Conservation (phyloP, 2,113 vertebrate species). For the Vidua macroura region DNA sequence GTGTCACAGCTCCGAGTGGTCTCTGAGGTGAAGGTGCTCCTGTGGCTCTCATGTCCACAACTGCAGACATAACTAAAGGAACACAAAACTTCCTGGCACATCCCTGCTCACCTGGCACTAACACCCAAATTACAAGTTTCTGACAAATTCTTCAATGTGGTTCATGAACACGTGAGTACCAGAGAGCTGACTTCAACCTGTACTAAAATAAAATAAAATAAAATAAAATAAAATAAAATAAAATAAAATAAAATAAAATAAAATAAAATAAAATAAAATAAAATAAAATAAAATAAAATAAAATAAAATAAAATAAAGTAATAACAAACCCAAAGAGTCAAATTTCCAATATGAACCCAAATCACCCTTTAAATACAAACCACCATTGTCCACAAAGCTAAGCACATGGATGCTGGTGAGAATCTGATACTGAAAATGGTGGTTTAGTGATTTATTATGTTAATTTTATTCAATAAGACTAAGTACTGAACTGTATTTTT, state of each 20-base stretch:
- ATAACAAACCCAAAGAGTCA: background rate
- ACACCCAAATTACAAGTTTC: fast-evolving
- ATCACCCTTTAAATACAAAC: background rate
- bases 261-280: no score
- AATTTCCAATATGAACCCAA: background rate
- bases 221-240: background rate
- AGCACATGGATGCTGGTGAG: background rate
- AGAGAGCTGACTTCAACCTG: background rate
- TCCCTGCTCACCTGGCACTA: background rate
- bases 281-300: background rate
- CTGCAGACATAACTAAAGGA: background rate
- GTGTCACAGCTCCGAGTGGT: fast-evolving
- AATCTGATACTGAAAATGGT: background rate
- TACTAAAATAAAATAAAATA: background rate
- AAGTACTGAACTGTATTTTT: background rate
- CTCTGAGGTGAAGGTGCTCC: background rate
- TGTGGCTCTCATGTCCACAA: background rate
- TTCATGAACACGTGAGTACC: background rate
- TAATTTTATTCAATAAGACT: background rate
- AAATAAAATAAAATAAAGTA: background rate
- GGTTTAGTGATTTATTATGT: background rate
- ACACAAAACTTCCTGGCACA: background rate
- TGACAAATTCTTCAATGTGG: background rate
- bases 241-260: background rate
- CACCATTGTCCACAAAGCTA: background rate